These are phyloP conservation scores for Rynchops niger DNA, from an alignment of 2,113 vertebrate species.

Conservation along the genomic window DNA sequence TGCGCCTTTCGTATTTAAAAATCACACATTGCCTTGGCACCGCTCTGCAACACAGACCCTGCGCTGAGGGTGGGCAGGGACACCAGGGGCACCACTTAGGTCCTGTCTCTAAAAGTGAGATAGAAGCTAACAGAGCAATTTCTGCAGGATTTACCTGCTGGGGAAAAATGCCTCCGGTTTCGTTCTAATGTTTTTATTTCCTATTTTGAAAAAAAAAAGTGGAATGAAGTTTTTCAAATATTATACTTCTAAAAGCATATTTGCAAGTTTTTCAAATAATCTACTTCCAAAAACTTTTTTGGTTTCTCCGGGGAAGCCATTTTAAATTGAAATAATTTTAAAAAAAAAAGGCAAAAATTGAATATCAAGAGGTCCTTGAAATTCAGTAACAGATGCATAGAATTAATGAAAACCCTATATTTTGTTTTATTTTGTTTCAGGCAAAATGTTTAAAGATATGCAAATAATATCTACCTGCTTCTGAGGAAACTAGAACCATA, in stretches of 20 bases:
- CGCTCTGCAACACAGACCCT: neutral
- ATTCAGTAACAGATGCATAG: neutral
- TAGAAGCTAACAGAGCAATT: neutral
- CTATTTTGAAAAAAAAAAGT: neutral
- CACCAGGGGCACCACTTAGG: rapidly evolving
- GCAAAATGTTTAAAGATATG: neutral
- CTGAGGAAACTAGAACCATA: neutral
- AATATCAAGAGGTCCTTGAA: neutral
- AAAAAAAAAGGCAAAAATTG: neutral
- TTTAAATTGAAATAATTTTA: neutral
- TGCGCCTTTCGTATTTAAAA: neutral
- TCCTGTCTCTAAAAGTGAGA: neutral
- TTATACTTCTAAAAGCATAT: no score
- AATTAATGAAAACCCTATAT: neutral
- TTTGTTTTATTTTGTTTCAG: neutral
- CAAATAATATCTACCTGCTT: neutral
- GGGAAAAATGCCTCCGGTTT: neutral
- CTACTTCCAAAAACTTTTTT: neutral
- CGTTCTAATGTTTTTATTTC: neutral
- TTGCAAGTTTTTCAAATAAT: neutral
- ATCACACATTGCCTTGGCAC: neutral
- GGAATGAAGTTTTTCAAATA: neutral
- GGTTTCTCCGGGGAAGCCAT: neutral
- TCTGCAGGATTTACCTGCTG: neutral
- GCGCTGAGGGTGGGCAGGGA: neutral